Conservation (phyloP, 2,888 invertebrate genomes). For the Bombyx huttoni region DNA sequence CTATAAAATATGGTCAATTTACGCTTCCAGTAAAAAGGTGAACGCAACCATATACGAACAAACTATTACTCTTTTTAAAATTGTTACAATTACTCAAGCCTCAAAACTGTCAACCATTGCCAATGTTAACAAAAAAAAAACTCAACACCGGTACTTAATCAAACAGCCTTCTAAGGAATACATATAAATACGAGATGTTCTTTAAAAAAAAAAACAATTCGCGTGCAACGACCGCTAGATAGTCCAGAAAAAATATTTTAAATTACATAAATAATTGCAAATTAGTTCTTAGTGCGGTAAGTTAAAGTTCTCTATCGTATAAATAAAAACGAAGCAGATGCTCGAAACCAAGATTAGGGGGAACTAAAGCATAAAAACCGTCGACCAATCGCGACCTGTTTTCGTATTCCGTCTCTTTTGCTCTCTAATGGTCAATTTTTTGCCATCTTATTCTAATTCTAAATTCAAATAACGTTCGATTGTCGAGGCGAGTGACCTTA, state of each 20-base stretch:
- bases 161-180: constrained; percentile 49
- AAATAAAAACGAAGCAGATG: constrained; percentile 64
- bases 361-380: constrained; percentile 70
- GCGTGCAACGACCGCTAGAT: constrained; percentile 51
- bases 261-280: constrained; percentile 37
- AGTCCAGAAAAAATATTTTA: constrained; percentile 39
- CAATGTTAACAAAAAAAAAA: not conserved
- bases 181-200: constrained; percentile 44
- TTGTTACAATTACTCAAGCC: not conserved
- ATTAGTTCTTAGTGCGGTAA: constrained; percentile 51
- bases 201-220: constrained; percentile 59
- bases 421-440: constrained; percentile 70
- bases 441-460: constrained; percentile 62
- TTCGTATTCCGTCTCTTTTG: constrained; percentile 38
- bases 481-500: constrained; percentile 54
- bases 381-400: constrained; percentile 54
- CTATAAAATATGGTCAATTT: too few species aligned
- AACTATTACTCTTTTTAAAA: too few species aligned
- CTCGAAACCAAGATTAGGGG: constrained; percentile 69
- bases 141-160: not conserved
- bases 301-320: constrained; percentile 60
- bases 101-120: not conserved
- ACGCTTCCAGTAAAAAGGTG: too few species aligned
- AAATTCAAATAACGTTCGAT: constrained; percentile 65
- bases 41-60: too few species aligned